Base-by-base conservation (phyloP, 2,797 vertebrate genomes). In the Mus minutoides region DNA sequence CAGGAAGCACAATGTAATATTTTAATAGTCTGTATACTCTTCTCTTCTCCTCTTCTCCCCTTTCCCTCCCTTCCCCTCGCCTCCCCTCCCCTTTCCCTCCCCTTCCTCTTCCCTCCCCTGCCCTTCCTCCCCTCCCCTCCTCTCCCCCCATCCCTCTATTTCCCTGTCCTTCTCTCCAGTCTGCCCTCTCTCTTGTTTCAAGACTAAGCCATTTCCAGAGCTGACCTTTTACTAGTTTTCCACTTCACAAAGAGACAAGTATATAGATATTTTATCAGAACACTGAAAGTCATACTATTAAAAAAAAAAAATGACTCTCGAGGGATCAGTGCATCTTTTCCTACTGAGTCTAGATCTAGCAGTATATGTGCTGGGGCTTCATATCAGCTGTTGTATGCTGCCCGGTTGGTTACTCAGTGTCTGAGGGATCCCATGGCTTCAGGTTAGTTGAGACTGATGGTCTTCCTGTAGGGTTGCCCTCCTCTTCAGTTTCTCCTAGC, bases 241-340 rank as follows among this genome's bases (percentile, higher is more conserved):
- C 31, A 8, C 31, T 93, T 54, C 37, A 40, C 46, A 7, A 88
- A 24, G 11, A 29, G 17, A 89, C 75, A 94, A 67, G 9, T 40
- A 64, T 79, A 52, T 83, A 8, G 34, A 78, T 82, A 8, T 52
- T 96, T 75, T 58, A 88, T 73, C 34, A 90, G 26, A 92, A 89
- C n/a, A 64, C 71, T 43, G 34, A 87, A 95, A 73, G 4, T 34
- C 9, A 0, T 16, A 82, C 46, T 86, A 54, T 34, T n/a, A 54
- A 56, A 56, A 56, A 56, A 56, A 4, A 46, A 88, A 67, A 71
- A 21, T 1, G 8, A 19, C 26, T 29, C 3, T 62, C 60, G 8
- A 62, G 60, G 10, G 60, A 13, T 31, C 31, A 29, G 62, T 64
- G 11, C 62, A 64, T 13, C 11, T 64, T 64, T 29, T 64, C 62